These are phyloP conservation scores for Haliclona indistincta DNA, from an alignment of 37 sponge, comb jelly and placozoan species.

Conservation along the genomic window DNA sequence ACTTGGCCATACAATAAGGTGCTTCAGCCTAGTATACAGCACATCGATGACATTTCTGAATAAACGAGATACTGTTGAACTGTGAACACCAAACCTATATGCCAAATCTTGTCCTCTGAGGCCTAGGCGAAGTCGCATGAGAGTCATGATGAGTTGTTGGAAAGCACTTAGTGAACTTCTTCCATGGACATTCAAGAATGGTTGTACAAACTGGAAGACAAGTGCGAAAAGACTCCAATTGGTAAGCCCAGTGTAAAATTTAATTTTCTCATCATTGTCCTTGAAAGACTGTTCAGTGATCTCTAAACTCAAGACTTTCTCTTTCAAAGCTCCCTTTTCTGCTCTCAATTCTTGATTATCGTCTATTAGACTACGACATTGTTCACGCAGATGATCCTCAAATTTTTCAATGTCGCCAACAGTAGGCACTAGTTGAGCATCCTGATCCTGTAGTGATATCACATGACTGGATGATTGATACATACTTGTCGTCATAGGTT, in stretches of 20 bases:
- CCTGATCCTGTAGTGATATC: too few species aligned
- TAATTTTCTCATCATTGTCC: constrained; percentile 15
- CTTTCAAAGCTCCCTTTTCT: too few species aligned
- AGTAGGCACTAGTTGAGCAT: too few species aligned
- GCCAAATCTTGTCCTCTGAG: constrained; percentile 19
- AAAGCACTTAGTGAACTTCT: background rate
- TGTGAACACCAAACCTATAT: constrained; percentile 15
- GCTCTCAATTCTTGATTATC: too few species aligned
- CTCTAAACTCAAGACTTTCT: too few species aligned
- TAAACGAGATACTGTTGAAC: constrained; percentile 7
- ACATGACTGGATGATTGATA: too few species aligned
- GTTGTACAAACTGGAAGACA: constrained; percentile 1
- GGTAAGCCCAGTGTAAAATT: constrained; percentile 38
- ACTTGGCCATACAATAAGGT: constrained; percentile 2
- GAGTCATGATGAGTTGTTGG: constrained; percentile 20
- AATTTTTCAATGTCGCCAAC: too few species aligned
- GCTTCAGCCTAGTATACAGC: background rate
- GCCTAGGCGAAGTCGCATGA: constrained; percentile 41
- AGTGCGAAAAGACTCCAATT: background rate
- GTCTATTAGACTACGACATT: too few species aligned
- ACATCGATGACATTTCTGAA: constrained; percentile 5
- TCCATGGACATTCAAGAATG: background rate
- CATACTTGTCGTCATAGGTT: too few species aligned
- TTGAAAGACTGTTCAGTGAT: constrained; percentile 2
- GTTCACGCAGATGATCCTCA: too few species aligned